Base-by-base conservation (phyloP, 2,113 vertebrate species). In the Melanerpes aurifrons region DNA sequence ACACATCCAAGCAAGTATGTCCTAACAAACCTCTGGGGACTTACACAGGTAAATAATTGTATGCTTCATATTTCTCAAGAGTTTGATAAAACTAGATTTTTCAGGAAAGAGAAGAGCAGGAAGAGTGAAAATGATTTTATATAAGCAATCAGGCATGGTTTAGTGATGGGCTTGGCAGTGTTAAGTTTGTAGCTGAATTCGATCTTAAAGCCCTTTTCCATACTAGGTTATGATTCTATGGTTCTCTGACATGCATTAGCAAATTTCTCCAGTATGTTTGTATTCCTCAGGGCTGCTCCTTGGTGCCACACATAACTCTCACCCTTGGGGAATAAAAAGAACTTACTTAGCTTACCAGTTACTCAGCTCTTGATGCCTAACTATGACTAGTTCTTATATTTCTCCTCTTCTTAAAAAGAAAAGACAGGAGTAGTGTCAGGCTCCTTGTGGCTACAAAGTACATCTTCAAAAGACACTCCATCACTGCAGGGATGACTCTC, bases 151-250 rank as follows among this genome's bases (percentile, higher is more conserved):
- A 53, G 17, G 10, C 3, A 0, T 3, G 54, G 45, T 22, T 62
- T n/a, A 35, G 61, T 5, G 18, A 16, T 4, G 13, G 22, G 21
- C 37, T 72, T 35, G 24, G 32, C 47, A 50, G 24, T 50, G 74
- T 29, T 50, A 63, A n/a, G 7, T n/a, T 43, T 37, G 53, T 3
- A 3, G 15, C 2, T n/a, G 31, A 48, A 37, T 25, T 6, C 0
- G 54, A 58, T 58, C 20, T n/a, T 7, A 35, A 56, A 59, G 24
- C 12, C 26, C 24, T 79, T 26, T 62, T 26, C 56, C 43, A 32
- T 11, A 31, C 7, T 0, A 71, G 79, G 9, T 7, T 50, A 50
- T 50, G 5, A 7, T 26, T 53, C 48, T 43, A 50, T 3, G 19
- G 3, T 61, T 32, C 28, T 14, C 3, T 53, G 64, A 57, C 37